A percentile compares a stretch with the other conserved stretches of the same genome.
Evolutionary conservation across 1,140 invertebrate genomes (phyloP).

Genomic region (Drosophila orosa): DNA sequence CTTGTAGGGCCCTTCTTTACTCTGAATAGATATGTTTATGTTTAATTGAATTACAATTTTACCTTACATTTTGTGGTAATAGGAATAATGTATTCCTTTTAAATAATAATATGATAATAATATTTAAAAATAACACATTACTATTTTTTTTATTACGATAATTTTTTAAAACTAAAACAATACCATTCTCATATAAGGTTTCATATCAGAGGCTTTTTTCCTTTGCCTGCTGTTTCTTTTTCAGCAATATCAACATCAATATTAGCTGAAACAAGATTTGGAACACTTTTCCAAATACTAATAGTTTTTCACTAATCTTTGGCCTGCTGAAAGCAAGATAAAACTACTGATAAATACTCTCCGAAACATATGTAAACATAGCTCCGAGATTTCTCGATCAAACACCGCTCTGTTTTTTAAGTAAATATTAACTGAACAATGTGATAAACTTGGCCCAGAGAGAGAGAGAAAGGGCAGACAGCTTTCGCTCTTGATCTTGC

Average conservation of each 20-base stretch:
- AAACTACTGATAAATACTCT: background rate
- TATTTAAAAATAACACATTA: background rate
- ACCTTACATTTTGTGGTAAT: background rate
- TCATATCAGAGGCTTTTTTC: background rate
- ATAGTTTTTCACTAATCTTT: background rate
- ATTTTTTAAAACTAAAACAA: background rate
- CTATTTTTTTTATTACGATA: background rate
- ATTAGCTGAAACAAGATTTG: background rate
- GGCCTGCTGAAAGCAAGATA: background rate
- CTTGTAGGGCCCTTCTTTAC: too few relatives aligned
- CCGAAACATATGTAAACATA: background rate
- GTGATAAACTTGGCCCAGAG: background rate
- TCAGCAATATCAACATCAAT: background rate
- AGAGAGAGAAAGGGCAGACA: background rate
- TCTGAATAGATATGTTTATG: too few relatives aligned
- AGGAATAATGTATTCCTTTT: too few relatives aligned
- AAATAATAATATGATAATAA: background rate
- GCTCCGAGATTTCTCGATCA: background rate
- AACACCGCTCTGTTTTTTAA: background rate
- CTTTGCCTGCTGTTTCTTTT: too few relatives aligned
- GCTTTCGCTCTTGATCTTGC: slow-evolving; percentile 18
- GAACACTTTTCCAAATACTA: background rate
- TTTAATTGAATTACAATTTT: too few relatives aligned
- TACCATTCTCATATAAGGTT: background rate
- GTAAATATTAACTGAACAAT: slow-evolving; percentile 2